Conservation (phyloP, 2,888 invertebrate genomes). For the Drosophila monieri region DNA sequence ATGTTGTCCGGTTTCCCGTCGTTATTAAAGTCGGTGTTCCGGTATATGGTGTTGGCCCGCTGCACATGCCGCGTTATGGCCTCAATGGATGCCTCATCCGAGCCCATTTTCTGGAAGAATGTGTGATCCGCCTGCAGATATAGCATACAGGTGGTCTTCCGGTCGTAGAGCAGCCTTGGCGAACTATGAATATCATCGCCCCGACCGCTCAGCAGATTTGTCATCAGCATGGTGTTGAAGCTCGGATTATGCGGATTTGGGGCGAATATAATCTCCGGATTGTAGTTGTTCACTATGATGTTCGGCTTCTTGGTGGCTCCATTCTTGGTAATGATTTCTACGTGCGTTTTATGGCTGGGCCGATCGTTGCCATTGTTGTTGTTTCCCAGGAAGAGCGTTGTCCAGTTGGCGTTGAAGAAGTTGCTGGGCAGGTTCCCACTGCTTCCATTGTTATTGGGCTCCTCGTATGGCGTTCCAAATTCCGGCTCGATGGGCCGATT, state of each 20-base stretch:
- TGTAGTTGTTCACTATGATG: slow-evolving; percentile 87
- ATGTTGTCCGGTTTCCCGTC: slow-evolving; percentile 96
- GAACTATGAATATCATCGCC: slow-evolving; percentile 71
- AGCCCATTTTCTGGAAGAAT: slow-evolving; percentile 97
- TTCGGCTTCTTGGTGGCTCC: slow-evolving; percentile 87
- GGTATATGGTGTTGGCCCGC: slow-evolving; percentile 94
- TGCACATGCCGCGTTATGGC: slow-evolving; percentile 97
- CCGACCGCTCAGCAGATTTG: slow-evolving; percentile 78
- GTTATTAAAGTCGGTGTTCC: slow-evolving; percentile 95
- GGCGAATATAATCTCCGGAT: slow-evolving; percentile 83
- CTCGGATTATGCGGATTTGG: slow-evolving; percentile 82
- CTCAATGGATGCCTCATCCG: slow-evolving; percentile 97
- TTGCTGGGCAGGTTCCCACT: slow-evolving; percentile 75
- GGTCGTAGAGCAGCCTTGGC: slow-evolving; percentile 86
- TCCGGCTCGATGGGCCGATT: slow-evolving; percentile 75
- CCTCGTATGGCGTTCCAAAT: slow-evolving; percentile 72
- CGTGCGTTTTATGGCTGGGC: slow-evolving; percentile 88
- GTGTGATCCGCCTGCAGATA: slow-evolving; percentile 98
- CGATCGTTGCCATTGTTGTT: slow-evolving; percentile 75
- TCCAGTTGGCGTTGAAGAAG: slow-evolving; percentile 83
- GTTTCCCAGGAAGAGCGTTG: slow-evolving; percentile 67
- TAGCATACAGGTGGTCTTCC: slow-evolving; percentile 96
- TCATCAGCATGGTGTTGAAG: slow-evolving; percentile 82
- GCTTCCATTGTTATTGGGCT: slow-evolving; percentile 56
- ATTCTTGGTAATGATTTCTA: slow-evolving; percentile 88